Base-by-base conservation (phyloP, 2,797 vertebrate genomes). In the Emys orbicularis region DNA sequence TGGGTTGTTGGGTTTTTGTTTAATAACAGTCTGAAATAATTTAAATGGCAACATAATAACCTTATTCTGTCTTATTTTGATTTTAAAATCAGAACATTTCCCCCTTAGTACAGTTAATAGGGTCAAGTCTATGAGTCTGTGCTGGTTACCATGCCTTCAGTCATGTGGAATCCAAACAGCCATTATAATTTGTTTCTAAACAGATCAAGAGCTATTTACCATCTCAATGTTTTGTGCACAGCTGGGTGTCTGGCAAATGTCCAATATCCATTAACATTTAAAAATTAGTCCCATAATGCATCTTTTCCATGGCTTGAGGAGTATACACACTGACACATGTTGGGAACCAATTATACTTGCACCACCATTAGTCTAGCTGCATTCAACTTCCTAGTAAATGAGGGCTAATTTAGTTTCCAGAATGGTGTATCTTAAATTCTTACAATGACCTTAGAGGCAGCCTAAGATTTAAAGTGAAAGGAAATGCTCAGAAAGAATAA, bases 271-370 rank as follows among this genome's bases (percentile, higher is more conserved):
- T 98, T 98, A 98, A 98, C 98, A 98, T 98, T 98, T 98, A 98
- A 98, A 98, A 98, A 98, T 98, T 97, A 98, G 98, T 98, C 98
- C 98, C 98, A 98, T 98, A 98, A 98, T 98, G 98, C 98, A 98
- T 98, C 98, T 98, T 98, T 98, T 98, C 98, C 53, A 34, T 98
- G 97, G 97, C 98, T 98, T 98, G 97, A 97, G 98, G 97, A 98
- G 97, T 97, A 96, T 94, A 97, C 96, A 97, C 97, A 95, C 97
- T 98, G 98, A 98, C 98, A 98, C 98, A 97, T 98, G 98, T 97
- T 98, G 98, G 98, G 97, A 98, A 98, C 98, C 98, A 98, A 98
- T 98, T 98, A 98, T 98, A 97, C 96, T 97, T 97, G 97, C 97
- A 94, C 98, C 94, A 90, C 97, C 97, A 98, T 98, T 98, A 98